Percentiles rank a stretch among this genome's conserved stretches.
These are phyloP conservation scores for Xenopus borealis DNA, from an alignment of 2,113 vertebrate genomes.

Conservation along the genomic window DNA sequence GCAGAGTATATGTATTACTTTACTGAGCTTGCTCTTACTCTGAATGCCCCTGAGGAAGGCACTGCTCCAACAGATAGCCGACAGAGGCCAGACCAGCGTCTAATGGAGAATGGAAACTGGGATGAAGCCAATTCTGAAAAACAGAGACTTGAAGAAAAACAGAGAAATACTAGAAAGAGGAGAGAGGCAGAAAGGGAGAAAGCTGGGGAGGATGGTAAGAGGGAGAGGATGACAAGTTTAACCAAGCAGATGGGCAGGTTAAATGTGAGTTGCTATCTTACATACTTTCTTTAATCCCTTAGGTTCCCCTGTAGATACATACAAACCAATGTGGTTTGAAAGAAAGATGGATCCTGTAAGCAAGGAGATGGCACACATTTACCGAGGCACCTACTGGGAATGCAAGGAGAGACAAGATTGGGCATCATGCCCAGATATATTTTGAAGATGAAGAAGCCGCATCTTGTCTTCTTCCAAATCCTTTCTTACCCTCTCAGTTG, in stretches of 20 bases:
- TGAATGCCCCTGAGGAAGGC: conserved; percentile 82
- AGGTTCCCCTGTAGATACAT: conserved; percentile 78
- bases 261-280: neutral
- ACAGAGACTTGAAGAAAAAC: conserved; percentile 91
- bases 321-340: conserved; percentile 90
- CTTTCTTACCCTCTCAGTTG: neutral
- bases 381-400: conserved; percentile 93
- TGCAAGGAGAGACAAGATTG: conserved; percentile 80
- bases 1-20: conserved; percentile 97
- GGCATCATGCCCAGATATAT: conserved; percentile 85
- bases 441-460: conserved; percentile 58
- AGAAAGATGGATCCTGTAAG: conserved; percentile 75
- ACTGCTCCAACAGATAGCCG: conserved; percentile 90
- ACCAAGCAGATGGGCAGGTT: neutral
- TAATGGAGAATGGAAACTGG: conserved; percentile 94
- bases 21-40: conserved; percentile 85
- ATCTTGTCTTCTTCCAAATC: conserved; percentile 1
- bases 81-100: conserved; percentile 82
- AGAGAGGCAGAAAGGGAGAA: conserved; percentile 75
- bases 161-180: conserved; percentile 77
- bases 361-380: conserved; percentile 83
- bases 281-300: neutral
- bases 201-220: conserved; percentile 75
- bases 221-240: too few species aligned
- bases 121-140: conserved; percentile 93